Conservation (phyloP, 1,140 invertebrate genomes). For the Atta colombica region DNA sequence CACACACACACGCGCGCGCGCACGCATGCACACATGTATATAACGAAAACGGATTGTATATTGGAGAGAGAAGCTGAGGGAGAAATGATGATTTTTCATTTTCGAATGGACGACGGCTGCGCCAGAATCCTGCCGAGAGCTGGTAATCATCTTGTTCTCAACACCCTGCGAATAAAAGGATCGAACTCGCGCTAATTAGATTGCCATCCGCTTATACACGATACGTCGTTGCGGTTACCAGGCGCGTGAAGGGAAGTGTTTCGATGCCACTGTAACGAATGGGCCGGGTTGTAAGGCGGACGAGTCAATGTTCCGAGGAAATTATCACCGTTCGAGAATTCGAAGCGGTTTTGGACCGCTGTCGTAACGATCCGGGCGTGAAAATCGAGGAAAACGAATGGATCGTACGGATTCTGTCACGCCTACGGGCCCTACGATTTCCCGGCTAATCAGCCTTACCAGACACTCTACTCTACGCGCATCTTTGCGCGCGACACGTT, state of each 20-base stretch:
- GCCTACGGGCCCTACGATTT: conserved; percentile 57
- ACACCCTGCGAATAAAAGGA: conserved; percentile 77
- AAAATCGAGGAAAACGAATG: conserved; percentile 54
- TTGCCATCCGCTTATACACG: conserved; percentile 62
- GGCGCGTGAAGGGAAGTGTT: conserved; percentile 24
- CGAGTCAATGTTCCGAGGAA: conserved; percentile 45
- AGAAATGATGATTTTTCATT: conserved; percentile 72
- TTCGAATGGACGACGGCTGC: conserved; percentile 71
- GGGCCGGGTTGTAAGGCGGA: conserved; percentile 10
- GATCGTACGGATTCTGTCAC: conserved; percentile 51
- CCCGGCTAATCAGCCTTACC: conserved; percentile 41
- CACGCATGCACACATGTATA: not conserved
- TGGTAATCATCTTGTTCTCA: conserved; percentile 81
- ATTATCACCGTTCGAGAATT: conserved; percentile 51
- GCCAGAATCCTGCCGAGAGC: conserved; percentile 35
- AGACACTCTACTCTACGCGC: not conserved
- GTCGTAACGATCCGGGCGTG: conserved; percentile 31
- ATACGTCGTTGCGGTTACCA: not conserved
- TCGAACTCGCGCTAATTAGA: conserved; percentile 80
- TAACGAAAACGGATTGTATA: conserved; percentile 33
- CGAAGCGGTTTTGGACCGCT: conserved; percentile 22
- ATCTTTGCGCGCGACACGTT: conserved; percentile 62
- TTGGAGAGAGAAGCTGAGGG: not conserved
- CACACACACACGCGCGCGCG: too few relatives aligned
- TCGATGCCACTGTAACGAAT: conserved; percentile 65